phyloP scores from a whole-genome alignment of 2,888 invertebrate species.

The Nomada flava region DNA sequence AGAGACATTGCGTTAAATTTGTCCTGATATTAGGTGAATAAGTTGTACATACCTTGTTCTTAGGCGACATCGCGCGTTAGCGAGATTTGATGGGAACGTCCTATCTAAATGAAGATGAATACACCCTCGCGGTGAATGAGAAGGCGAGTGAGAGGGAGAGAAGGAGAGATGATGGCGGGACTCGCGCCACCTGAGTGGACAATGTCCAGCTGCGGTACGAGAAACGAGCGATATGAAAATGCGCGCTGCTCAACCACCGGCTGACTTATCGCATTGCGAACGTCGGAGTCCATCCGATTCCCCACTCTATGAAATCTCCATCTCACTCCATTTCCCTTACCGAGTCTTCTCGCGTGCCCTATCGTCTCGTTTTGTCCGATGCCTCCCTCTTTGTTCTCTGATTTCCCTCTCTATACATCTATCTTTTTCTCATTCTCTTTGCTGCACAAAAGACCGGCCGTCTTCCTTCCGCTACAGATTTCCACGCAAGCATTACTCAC shows the following conservation, averaged over 20 bases:
- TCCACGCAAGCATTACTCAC: slow-evolving; percentile 57
- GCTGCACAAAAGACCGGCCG: slow-evolving; percentile 2
- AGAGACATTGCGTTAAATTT: neutral
- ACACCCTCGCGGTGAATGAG: slow-evolving; percentile 56
- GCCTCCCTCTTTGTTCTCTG: slow-evolving; percentile 41
- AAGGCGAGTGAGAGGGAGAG: slow-evolving; percentile 33
- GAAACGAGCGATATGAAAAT: slow-evolving; percentile 77
- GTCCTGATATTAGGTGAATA: neutral
- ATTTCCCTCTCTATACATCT: slow-evolving; percentile 36
- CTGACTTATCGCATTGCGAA: slow-evolving; percentile 77
- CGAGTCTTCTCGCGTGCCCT: slow-evolving; percentile 36
- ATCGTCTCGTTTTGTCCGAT: slow-evolving; percentile 38
- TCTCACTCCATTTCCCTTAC: slow-evolving; percentile 62
- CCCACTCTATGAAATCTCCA: slow-evolving; percentile 67
- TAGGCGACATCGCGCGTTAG: slow-evolving; percentile 72
- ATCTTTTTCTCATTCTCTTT: slow-evolving; percentile 21
- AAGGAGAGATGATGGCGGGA: slow-evolving; percentile 46
- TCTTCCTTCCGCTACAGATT: slow-evolving; percentile 51
- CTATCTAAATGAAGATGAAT: slow-evolving; percentile 49
- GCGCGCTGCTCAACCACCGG: slow-evolving; percentile 74
- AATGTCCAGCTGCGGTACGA: slow-evolving; percentile 70
- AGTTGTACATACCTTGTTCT: slow-evolving; percentile 75
- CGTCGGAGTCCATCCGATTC: slow-evolving; percentile 72
- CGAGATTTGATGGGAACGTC: slow-evolving; percentile 22
- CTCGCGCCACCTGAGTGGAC: slow-evolving; percentile 68